Evolutionary conservation across 2,888 invertebrate species (phyloP).

Genomic region (Anoncus sp.): DNA sequence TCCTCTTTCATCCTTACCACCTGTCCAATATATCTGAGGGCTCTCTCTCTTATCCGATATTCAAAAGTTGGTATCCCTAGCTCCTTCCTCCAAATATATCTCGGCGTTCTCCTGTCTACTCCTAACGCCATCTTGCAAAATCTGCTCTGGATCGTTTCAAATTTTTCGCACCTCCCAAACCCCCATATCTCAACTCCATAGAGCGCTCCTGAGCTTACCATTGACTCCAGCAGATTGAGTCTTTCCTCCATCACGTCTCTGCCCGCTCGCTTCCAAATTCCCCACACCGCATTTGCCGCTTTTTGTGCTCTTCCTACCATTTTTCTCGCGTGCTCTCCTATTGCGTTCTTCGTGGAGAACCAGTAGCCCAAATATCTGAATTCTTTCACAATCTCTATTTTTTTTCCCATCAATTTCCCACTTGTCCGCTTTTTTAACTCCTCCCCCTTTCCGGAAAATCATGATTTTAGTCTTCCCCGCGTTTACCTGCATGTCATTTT

Average conservation of each 20-base stretch:
- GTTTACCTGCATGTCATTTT: background rate
- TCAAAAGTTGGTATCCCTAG: background rate
- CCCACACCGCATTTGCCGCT: slow-evolving; percentile 17
- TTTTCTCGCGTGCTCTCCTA: background rate
- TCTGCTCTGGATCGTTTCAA: slow-evolving; percentile 2
- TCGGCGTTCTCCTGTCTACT: slow-evolving; percentile 4
- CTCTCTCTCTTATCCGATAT: slow-evolving; percentile 24
- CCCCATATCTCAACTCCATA: slow-evolving; percentile 1
- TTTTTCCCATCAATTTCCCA: background rate
- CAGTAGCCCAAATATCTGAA: slow-evolving; percentile 12
- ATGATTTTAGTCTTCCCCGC: slow-evolving; percentile 1
- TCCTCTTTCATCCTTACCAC: slow-evolving; percentile 2
- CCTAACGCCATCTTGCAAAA: slow-evolving; percentile 22
- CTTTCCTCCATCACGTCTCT: slow-evolving; percentile 13
- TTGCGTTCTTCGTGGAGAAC: background rate
- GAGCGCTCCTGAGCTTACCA: background rate
- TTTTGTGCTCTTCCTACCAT: slow-evolving; percentile 20
- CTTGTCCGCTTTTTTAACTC: slow-evolving; percentile 8
- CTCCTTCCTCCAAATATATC: slow-evolving; percentile 11
- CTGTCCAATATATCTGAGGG: background rate
- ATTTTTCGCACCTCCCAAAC: background rate
- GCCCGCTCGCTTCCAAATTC: slow-evolving; percentile 22
- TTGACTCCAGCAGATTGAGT: slow-evolving; percentile 2
- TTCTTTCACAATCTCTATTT: slow-evolving; percentile 4
- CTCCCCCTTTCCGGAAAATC: slow-evolving; percentile 1